Percentiles rank a stretch among this genome's conserved stretches.
Conservation (phyloP, 2,888 invertebrate species). For the Deladenus siricidicola region DNA sequence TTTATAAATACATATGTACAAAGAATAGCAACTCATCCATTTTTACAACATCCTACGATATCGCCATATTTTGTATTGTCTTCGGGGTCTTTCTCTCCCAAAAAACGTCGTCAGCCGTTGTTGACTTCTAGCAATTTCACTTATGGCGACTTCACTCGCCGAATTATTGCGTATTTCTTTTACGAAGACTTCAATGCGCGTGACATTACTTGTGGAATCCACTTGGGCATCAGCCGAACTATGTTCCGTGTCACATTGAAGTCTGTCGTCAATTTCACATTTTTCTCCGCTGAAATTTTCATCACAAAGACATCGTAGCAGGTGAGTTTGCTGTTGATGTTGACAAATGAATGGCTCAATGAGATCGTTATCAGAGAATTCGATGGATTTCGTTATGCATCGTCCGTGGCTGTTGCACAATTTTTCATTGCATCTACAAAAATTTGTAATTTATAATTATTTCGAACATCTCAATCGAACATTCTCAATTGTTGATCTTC, state of each 20-base stretch:
- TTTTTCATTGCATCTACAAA: conserved; percentile 7
- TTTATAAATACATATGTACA: no score
- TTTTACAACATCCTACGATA: background rate
- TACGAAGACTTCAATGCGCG: no score
- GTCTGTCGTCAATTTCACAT: conserved; percentile 4
- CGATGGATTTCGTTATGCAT: background rate
- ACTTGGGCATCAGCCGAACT: no score
- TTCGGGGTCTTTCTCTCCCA: background rate
- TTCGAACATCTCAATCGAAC: no score
- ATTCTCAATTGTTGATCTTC: background rate
- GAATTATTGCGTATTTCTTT: no score
- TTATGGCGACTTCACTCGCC: no score
- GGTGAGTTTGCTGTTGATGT: background rate
- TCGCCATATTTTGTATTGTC: background rate
- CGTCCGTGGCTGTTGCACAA: conserved; percentile 11
- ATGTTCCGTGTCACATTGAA: no score
- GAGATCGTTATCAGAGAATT: background rate
- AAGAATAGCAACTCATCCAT: no score
- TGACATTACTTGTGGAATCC: no score
- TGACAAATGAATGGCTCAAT: background rate
- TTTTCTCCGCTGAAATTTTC: conserved; percentile 6
- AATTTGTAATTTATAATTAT: background rate
- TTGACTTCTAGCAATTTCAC: no score
- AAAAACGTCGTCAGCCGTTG: no score
- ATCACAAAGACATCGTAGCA: background rate